These are phyloP conservation scores for Bos indicus DNA, from an alignment of 2,113 vertebrate genomes.

Conservation along the genomic window DNA sequence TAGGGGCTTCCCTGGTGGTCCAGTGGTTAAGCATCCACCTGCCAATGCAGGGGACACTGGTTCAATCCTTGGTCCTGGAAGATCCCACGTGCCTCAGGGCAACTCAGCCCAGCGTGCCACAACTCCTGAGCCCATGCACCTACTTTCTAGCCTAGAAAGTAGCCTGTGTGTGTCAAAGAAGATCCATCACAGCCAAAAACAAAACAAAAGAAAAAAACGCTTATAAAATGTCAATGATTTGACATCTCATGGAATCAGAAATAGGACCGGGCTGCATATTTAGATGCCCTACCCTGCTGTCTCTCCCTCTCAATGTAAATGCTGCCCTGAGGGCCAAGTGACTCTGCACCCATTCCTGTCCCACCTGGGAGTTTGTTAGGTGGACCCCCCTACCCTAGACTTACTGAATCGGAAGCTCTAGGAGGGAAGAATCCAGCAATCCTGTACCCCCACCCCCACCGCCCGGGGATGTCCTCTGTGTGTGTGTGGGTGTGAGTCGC, in stretches of 20 bases:
- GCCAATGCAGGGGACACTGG: background rate
- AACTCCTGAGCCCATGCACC: background rate
- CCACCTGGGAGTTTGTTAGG: background rate
- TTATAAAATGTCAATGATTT: background rate
- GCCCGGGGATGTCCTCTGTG: background rate
- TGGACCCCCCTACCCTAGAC: background rate
- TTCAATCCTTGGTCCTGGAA: background rate
- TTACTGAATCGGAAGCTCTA: background rate
- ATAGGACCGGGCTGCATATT: fast-evolving
- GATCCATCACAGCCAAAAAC: background rate
- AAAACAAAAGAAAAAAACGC: background rate
- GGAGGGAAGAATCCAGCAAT: fast-evolving
- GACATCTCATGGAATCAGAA: background rate
- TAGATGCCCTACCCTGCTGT: fast-evolving
- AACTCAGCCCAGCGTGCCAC: background rate
- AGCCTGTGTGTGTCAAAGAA: background rate
- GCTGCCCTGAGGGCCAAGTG: background rate
- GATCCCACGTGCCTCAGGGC: background rate
- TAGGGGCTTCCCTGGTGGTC: background rate
- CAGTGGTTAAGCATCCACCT: background rate
- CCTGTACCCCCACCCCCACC: fast-evolving
- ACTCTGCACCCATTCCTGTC: too few species aligned
- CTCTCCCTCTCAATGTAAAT: too few species aligned
- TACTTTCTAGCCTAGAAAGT: background rate
- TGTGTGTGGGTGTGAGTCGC: background rate